Base-by-base conservation (phyloP, 2,113 vertebrate species). In the Sander lucioperca region DNA sequence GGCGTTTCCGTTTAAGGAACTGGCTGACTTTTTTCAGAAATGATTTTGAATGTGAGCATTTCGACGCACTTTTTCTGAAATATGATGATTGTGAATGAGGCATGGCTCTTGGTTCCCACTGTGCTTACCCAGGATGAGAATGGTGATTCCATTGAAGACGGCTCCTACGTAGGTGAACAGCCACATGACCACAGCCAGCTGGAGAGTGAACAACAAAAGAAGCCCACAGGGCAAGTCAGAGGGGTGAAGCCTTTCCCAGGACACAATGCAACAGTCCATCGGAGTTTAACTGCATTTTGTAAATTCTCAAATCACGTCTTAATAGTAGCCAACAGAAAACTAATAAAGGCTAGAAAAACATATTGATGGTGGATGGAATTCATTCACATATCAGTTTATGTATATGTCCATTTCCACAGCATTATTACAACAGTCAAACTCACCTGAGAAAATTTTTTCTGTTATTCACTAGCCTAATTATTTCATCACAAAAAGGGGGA, bases 101-200 rank as follows among this genome's bases (percentile, higher is more conserved):
- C 23, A 0, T 3, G 14, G 4, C 6, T 53, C 18, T 36, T 12
- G 57, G 39, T 74, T 85, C 47, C 25, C 25, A 19, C 3, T 8
- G 14, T 8, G 21, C 96, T 96, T 96, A 98, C 97, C 97, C 13
- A 98, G 95, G 86, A 98, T 98, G 85, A 98, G 96, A 51, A 98
- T 95, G 80, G 97, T 98, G 94, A 98, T 97, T 57, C 97, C 97
- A 56, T 98, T 98, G 90, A 98, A 98, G 72, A 97, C 96, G 0
- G 97, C 97, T 57, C 97, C 97, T 0, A 98, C 96, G 7, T 98
- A 98, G 45, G 97, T 98, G 93, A 97, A 90, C 88, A 98, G 92
- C 97, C 97, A 98, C 97, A 98, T 97, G 91, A 96, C 95, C 76
- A 98, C 96, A 33, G 97, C 97, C 91, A 98, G 94, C 97, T 98